phyloP scores from a whole-genome alignment of 2,113 vertebrate species.

The Oryzias melastigma region DNA sequence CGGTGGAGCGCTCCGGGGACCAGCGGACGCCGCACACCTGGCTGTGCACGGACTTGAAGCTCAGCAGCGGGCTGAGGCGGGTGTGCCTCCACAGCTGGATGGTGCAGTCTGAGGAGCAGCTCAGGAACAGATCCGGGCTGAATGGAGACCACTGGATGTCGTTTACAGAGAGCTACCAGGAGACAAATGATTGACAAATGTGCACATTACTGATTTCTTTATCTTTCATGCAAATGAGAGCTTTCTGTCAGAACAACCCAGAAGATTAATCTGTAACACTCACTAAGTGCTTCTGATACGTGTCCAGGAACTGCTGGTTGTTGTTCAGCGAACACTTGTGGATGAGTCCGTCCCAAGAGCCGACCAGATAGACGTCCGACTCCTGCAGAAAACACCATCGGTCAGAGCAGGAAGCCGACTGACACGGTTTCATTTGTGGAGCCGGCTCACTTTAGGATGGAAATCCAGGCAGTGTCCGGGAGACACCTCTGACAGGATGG shows the following conservation, averaged over 20 bases:
- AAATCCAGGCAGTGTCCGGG: slow-evolving; percentile 87
- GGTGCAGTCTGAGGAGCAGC: slow-evolving; percentile 91
- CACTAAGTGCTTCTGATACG: slow-evolving; percentile 84
- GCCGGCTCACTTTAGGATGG: slow-evolving; percentile 77
- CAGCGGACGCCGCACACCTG: slow-evolving; percentile 79
- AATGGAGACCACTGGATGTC: slow-evolving; percentile 85
- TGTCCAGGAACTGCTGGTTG: slow-evolving; percentile 78
- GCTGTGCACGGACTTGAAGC: slow-evolving; percentile 72
- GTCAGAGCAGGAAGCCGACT: too few species aligned
- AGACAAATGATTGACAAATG: neutral
- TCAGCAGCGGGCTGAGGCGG: slow-evolving; percentile 64
- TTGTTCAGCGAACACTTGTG: slow-evolving; percentile 82
- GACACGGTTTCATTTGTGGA: neutral
- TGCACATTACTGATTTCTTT: too few species aligned
- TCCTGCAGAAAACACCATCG: slow-evolving; percentile 72
- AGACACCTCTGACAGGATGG: slow-evolving; percentile 60
- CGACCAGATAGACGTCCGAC: slow-evolving; percentile 81
- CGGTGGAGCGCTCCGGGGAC: slow-evolving; percentile 80
- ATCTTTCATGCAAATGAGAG: too few species aligned
- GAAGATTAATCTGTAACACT: slow-evolving; percentile 25
- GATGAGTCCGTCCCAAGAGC: slow-evolving; percentile 85
- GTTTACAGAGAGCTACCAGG: slow-evolving; percentile 81
- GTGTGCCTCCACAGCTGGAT: slow-evolving; percentile 85
- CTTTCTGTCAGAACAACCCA: neutral
- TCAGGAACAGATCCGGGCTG: slow-evolving; percentile 83